Evolutionary conservation across 2,797 vertebrate species (phyloP).

Genomic region (Danio aesculapii): DNA sequence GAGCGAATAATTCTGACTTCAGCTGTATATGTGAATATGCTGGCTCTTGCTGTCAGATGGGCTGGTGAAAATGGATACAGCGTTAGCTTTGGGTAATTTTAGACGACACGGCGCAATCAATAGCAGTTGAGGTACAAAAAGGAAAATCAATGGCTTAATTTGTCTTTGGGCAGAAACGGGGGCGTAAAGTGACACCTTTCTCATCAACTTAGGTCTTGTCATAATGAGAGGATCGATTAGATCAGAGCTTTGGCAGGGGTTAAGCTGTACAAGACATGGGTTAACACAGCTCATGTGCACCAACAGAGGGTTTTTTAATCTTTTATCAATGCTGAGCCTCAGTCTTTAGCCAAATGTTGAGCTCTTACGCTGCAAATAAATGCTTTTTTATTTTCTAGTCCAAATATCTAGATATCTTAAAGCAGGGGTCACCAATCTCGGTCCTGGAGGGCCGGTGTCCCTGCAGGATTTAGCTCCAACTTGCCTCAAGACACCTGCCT

Average conservation of each 20-base stretch:
- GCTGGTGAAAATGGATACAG: conserved; percentile 47
- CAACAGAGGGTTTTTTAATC: not conserved
- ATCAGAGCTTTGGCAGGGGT: conserved; percentile 3
- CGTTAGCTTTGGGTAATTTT: conserved; percentile 63
- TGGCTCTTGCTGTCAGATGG: not conserved
- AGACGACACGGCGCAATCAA: conserved; percentile 70
- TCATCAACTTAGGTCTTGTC: conserved; percentile 25
- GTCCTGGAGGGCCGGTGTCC: too few relatives aligned
- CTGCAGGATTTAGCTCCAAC: too few relatives aligned
- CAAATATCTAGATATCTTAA: too few relatives aligned
- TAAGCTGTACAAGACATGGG: conserved; percentile 8
- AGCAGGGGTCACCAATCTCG: too few relatives aligned
- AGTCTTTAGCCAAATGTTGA: too few relatives aligned
- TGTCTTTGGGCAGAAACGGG: conserved; percentile 61
- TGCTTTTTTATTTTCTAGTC: too few relatives aligned
- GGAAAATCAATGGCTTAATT: conserved; percentile 73
- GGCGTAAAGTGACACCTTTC: conserved; percentile 48
- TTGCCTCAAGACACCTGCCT: too few relatives aligned
- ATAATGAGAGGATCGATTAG: conserved; percentile 48
- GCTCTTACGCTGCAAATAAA: too few relatives aligned
- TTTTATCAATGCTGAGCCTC: not conserved
- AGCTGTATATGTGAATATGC: too few relatives aligned
- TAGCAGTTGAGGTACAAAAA: conserved; percentile 69
- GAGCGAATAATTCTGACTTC: too few relatives aligned
- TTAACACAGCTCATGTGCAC: conserved; percentile 19